Base-by-base conservation (phyloP, 2,888 invertebrate genomes). In the Agrochola lychnidis region DNA sequence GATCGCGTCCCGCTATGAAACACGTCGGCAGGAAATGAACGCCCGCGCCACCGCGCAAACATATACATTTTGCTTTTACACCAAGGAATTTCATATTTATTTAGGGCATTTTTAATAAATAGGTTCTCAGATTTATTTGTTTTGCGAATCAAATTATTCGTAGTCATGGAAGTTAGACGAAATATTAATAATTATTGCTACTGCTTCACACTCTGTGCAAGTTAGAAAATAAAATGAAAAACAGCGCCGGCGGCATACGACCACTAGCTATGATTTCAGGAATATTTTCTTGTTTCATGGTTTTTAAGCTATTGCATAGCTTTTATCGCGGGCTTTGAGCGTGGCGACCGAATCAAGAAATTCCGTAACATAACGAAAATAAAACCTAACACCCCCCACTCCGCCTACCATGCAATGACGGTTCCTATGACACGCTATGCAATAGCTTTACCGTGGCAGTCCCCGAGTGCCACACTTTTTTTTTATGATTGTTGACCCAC, bases 1-100 rank as follows among this genome's bases (percentile, higher is more conserved):
- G 75, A 87, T 84, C 82, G 70, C 71, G 73, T 64, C 63, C 40
- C 78, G 71, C 78, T 70, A 76, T 76, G 77, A 83, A 86, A 80
- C 83, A 81, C 75, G 80, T 78, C 78, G 75, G 70, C 87, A 86
- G 92, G 91, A 92, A 92, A 92, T 90, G 89, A 89, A 88, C 82
- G 53, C 74, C 73, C 76, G 82, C 70, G 76, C 71, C 75, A 48
- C 73, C 76, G 59, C 81, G 80, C 84, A 53, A 73, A 85, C 76
- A 68, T 74, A 68, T 67, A 81, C 79, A 62, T 77, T 73, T 73
- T 64, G 71, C 59, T 80, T 78, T 77, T 66, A 62, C 57, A 73
- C 40, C 36, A 40, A 63, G 40, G 25, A 78, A 81, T 78, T 69
- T 81, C 36, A 56, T 81, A 30, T 82, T 84, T 82, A 79, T 80